Base-by-base conservation (phyloP, 2,888 invertebrate species). In the Lampropteryx suffumata region DNA sequence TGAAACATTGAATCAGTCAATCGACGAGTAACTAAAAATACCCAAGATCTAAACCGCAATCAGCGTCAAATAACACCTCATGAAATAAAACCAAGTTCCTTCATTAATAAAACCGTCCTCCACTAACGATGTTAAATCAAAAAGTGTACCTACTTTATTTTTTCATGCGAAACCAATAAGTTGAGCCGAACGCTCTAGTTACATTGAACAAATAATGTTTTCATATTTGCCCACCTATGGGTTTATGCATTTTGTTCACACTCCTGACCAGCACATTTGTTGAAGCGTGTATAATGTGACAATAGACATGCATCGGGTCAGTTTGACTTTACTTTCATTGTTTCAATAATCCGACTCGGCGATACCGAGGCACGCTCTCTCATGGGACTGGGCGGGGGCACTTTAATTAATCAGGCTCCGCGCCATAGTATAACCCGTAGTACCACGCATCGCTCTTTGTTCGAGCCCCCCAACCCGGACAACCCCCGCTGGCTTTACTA, bases 321-420 rank as follows among this genome's bases (percentile, higher is more conserved):
- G 50, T 61, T 61, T 62, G 64, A 70, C 70, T 71, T 69, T 79
- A 74, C 79, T 71, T 65, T 63, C 70, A 75, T 72, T 73, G 73
- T 78, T 70, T 69, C 70, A 79, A 79, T 84, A 79, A 84, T 80
- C 78, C 81, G 64, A 57, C 64, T 67, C 69, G 68, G 71, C 68
- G 67, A 72, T 71, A 79, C 70, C 65, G 71, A 69, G 71, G 75
- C 77, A 73, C 74, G 79, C 59, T 47, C 66, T 84, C 86, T 84
- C 85, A 59, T 65, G 57, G 85, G 86, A 74, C 79, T 68, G 79
- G 85, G 83, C 72, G 81, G 79, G 76, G 79, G 86, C 82, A 83
- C 84, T 87, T 87, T 87, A 89, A 89, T 89, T 89, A 89, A 89
- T 85, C 81, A 84, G 80, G 75, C 82, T 40, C 44, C 35, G 26